Evolutionary conservation across 2,113 vertebrate species (phyloP).

Genomic region (Muntiacus reevesi): DNA sequence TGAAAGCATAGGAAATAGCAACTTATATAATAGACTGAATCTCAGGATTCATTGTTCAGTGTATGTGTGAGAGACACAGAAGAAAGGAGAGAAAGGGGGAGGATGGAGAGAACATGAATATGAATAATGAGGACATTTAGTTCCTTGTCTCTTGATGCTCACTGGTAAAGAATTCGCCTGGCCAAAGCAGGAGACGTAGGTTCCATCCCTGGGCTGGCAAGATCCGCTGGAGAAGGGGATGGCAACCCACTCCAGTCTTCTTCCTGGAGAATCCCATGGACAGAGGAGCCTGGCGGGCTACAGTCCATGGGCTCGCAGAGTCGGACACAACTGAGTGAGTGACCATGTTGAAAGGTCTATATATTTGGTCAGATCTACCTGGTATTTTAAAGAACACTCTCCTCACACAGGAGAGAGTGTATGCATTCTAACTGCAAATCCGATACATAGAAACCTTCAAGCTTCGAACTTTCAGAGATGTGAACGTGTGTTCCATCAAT

Average conservation of each 20-base stretch:
- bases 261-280: background rate
- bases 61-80: background rate
- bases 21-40: background rate
- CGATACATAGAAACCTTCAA: background rate
- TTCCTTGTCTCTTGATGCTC: background rate
- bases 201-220: background rate
- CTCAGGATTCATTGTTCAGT: background rate
- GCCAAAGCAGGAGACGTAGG: background rate
- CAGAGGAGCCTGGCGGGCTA: background rate
- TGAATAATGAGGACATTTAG: background rate
- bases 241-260: background rate
- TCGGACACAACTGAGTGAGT: background rate
- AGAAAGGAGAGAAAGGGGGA: fast-evolving
- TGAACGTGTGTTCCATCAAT: fast-evolving
- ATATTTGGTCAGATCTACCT: background rate
- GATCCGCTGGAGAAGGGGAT: background rate
- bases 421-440: background rate
- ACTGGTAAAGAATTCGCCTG: background rate
- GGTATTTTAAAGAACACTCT: background rate
- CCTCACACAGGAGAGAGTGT: background rate
- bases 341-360: background rate
- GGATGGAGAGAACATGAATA: background rate
- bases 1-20: background rate
- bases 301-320: background rate
- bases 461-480: background rate